Conservation (phyloP, 2,888 invertebrate genomes). For the Caenorhabditis sinica region DNA sequence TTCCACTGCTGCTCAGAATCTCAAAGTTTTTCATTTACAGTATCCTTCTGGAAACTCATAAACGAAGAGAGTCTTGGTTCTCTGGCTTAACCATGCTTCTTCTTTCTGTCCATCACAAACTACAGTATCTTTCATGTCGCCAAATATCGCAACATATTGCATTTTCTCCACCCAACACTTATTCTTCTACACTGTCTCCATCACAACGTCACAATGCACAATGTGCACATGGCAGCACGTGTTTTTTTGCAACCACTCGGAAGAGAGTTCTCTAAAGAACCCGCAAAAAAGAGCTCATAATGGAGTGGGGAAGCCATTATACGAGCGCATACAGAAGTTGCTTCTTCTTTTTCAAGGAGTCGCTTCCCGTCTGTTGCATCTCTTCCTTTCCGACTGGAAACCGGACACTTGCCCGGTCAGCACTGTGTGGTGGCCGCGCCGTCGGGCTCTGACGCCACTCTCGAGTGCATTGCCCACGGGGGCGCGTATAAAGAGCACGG, state of each 20-base stretch:
- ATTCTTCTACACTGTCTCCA: too few relatives aligned
- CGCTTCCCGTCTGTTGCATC: conserved; percentile 60
- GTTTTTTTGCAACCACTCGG: conserved; percentile 12
- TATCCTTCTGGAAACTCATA: too few relatives aligned
- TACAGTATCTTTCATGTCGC: conserved; percentile 23
- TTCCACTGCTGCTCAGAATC: too few relatives aligned
- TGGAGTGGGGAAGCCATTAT: conserved; percentile 55
- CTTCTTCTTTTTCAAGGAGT: conserved; percentile 22
- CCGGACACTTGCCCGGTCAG: conserved; percentile 43
- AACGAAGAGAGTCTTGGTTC: neutral
- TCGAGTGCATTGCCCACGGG: conserved; percentile 44
- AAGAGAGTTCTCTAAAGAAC: neutral
- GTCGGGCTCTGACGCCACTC: conserved; percentile 30
- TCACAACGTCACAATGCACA: conserved; percentile 37
- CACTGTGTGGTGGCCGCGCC: neutral
- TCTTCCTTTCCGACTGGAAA: conserved; percentile 21
- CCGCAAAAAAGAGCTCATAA: conserved; percentile 32
- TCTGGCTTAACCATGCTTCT: neutral
- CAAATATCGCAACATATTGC: neutral
- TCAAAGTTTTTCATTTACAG: too few relatives aligned
- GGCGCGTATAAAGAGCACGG: conserved; percentile 61
- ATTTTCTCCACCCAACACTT: too few relatives aligned
- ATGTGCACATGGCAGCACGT: conserved; percentile 8
- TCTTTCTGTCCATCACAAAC: too few relatives aligned
- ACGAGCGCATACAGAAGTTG: conserved; percentile 45